Evolutionary conservation across 2,113 vertebrate species (phyloP), one percentile per base, ranked within the genome.

Genomic region (Ailuropoda melanoleuca): DNA sequence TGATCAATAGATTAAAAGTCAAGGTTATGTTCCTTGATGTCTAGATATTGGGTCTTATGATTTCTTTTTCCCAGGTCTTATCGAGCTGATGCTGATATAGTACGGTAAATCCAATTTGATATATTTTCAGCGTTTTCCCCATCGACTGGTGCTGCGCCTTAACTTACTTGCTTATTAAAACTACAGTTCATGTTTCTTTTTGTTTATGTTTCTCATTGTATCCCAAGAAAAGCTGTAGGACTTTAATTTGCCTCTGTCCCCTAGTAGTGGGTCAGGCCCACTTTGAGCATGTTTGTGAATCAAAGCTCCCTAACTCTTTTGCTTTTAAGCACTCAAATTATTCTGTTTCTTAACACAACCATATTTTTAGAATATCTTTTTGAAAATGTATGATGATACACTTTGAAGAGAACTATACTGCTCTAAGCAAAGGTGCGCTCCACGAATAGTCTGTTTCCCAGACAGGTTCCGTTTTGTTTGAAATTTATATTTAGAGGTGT

Each of bases 61-160:
- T 96, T 91, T 89, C 77, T 89, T 98, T 8, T 81, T 96, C 31
- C 93, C 37, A 34, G 43, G 68, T 95, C 50, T 96, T 56, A 89
- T 1, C 91, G 64, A 82, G 66, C 53, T 82, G 31, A 80, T 90
- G 43, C 24, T 88, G 72, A 18, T 60, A 14, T 34, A 86, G 23
- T 77, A 29, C 13, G 64, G 1, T 93, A 96, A 84, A 74, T 88
- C 62, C 43, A 93, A 0, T 92, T 97, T 87, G 39, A 31, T 75
- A 10, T 75, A 34, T 29, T 87, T 93, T 88, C 64, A 81, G 23
- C 29, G 55, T 81, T 96, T 70, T 89, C 43, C 19, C 43, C 13
- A 64, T 77, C 23, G 6, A 77, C 31, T 97, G 56, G 50, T 97
- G 60, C 12, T 95, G 23, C 11, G 6, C 34, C 43, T 95, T 86